These are phyloP conservation scores for Eupithecia subfuscata DNA, from an alignment of 2,888 invertebrate genomes.

Conservation along the genomic window DNA sequence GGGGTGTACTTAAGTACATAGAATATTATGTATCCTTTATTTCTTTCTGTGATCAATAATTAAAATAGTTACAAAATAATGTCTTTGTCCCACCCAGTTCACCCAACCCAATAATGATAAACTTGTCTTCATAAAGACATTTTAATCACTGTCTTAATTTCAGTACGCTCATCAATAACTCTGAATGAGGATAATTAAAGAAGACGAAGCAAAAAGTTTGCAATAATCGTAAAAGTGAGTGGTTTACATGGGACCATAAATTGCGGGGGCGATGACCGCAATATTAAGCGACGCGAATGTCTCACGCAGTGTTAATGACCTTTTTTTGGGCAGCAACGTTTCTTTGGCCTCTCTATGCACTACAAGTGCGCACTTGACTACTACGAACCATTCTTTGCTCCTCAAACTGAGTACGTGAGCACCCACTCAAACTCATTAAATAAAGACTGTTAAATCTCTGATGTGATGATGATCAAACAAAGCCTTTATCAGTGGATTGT, in stretches of 20 bases:
- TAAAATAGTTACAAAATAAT: neutral
- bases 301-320: slow-evolving; percentile 82
- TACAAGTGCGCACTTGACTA: slow-evolving; percentile 4
- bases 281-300: slow-evolving; percentile 82
- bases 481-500: slow-evolving; percentile 3
- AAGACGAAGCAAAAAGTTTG: slow-evolving; percentile 24
- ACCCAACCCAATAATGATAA: slow-evolving; percentile 7
- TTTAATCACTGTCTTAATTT: slow-evolving; percentile 7
- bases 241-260: slow-evolving; percentile 61
- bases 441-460: neutral
- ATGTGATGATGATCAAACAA: neutral
- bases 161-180: slow-evolving; percentile 8
- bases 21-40: neutral
- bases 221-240: slow-evolving; percentile 41
- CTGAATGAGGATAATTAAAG: slow-evolving; percentile 19
- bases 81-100: neutral
- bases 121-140: slow-evolving; percentile 1
- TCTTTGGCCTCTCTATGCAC: slow-evolving; percentile 34
- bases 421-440: neutral
- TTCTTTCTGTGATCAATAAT: neutral
- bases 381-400: neutral
- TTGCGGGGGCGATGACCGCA: slow-evolving; percentile 80
- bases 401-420: neutral
- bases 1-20: neutral
- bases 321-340: slow-evolving; percentile 74